A percentile compares a stretch with the other conserved stretches of the same genome.
Evolutionary conservation across 2,888 invertebrate species (phyloP).

Genomic region (Arge pagana): DNA sequence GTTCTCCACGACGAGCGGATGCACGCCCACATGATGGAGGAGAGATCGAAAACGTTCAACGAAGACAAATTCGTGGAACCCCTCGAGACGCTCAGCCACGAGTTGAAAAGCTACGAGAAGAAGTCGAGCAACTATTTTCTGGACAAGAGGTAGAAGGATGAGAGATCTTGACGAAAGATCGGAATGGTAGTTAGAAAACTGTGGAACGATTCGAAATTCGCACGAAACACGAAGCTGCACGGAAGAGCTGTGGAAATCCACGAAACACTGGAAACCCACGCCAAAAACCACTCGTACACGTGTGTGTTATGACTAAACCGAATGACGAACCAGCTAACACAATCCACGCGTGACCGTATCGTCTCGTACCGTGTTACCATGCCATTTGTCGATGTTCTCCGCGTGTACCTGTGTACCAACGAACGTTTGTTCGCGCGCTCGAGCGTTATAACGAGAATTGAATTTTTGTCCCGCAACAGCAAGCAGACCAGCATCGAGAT

Average conservation of each 20-base stretch:
- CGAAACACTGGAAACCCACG: not conserved
- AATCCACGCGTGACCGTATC: no score
- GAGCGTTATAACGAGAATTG: not conserved
- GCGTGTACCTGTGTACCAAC: no score
- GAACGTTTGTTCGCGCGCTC: no score
- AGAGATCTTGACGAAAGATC: conserved; percentile 1
- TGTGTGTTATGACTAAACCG: no score
- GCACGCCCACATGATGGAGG: conserved; percentile 58
- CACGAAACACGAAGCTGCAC: not conserved
- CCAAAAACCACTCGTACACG: no score
- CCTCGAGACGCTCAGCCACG: conserved; percentile 65
- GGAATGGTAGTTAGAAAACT: conserved; percentile 12
- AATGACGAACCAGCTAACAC: no score
- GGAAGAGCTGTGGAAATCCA: not conserved
- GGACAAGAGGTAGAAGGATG: conserved; percentile 70
- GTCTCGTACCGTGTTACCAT: no score
- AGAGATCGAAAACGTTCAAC: conserved; percentile 59
- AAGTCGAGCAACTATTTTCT: conserved; percentile 65
- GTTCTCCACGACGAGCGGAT: conserved; percentile 48
- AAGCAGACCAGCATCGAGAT: conserved; percentile 98
- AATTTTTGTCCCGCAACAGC: conserved; percentile 59
- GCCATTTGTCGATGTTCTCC: no score
- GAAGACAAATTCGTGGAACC: conserved; percentile 64
- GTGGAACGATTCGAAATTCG: conserved; percentile 3
- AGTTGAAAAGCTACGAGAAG: conserved; percentile 68